These are phyloP conservation scores for Lacanobia oleracea DNA, from an alignment of 2,888 invertebrate species.

Conservation along the genomic window DNA sequence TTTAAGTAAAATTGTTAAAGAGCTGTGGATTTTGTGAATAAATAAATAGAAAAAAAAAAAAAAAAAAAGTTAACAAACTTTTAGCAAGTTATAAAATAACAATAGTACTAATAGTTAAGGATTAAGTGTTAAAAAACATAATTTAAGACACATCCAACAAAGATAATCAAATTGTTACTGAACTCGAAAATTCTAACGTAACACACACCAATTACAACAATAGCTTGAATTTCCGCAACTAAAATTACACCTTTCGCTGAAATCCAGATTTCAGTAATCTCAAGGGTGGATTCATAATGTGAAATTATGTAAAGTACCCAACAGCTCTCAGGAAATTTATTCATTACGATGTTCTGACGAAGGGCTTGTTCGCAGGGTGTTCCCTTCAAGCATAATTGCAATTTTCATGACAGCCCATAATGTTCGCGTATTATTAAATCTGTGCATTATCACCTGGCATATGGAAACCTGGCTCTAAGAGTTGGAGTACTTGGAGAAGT, in stretches of 20 bases:
- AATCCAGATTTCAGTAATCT: conserved; percentile 63
- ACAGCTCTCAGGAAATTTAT: conserved; percentile 67
- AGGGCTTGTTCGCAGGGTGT: conserved; percentile 53
- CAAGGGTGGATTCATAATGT: conserved; percentile 63
- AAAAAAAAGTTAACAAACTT: not conserved
- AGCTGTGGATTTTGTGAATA: no score
- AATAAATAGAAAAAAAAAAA: no score
- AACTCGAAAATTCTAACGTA: conserved; percentile 27
- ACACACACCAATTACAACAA: conserved; percentile 45
- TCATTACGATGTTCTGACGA: conserved; percentile 63
- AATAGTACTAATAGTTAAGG: not conserved
- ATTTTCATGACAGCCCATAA: conserved; percentile 66
- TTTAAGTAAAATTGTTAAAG: no score
- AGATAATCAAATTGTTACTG: conserved; percentile 10
- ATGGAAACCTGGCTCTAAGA: conserved; percentile 33
- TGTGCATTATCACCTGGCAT: conserved; percentile 60
- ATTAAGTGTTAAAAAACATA: not conserved
- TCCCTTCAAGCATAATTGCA: conserved; percentile 65
- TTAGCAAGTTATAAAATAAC: no score
- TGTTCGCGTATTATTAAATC: conserved; percentile 63
- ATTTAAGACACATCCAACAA: not conserved
- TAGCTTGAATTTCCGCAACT: conserved; percentile 52
- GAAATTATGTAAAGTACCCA: conserved; percentile 68
- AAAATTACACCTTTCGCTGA: conserved; percentile 54
- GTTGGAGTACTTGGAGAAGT: conserved; percentile 19